A percentile compares a stretch with the other conserved stretches of the same genome.
These are phyloP conservation scores for Botia kubotai DNA, from an alignment of 2,797 vertebrate genomes.

Conservation along the genomic window DNA sequence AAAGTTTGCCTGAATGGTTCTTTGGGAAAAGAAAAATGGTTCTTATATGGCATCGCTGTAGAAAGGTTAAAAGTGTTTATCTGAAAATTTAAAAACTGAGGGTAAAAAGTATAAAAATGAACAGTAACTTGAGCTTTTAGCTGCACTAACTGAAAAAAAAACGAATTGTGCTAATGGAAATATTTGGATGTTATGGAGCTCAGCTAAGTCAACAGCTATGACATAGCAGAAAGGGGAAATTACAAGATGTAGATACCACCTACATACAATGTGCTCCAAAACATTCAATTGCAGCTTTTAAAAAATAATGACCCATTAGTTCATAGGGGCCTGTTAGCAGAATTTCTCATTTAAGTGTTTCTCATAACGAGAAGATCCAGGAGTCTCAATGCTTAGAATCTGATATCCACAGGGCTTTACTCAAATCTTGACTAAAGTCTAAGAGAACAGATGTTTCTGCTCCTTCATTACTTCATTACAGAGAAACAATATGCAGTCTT, in stretches of 20 bases:
- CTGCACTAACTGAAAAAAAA: background rate
- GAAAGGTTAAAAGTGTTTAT: background rate
- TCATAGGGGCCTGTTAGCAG: conserved; percentile 17
- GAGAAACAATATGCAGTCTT: conserved; percentile 3
- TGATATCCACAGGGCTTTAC: conserved; percentile 22
- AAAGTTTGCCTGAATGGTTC: too few relatives aligned
- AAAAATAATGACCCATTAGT: conserved; percentile 31
- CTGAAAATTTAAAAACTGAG: too few relatives aligned
- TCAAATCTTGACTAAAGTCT: background rate
- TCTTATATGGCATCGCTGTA: too few relatives aligned
- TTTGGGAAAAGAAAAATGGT: too few relatives aligned
- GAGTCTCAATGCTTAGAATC: conserved; percentile 5
- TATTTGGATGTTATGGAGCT: background rate
- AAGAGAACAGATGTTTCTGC: conserved; percentile 41
- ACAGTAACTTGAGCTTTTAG: background rate
- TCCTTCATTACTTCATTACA: conserved; percentile 15
- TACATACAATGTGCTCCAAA: background rate
- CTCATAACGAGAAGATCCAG: conserved; percentile 8
- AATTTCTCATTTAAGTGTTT: conserved; percentile 1
- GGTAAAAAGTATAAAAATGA: background rate
- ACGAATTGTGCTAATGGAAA: conserved; percentile 24
- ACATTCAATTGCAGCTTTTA: conserved; percentile 1
- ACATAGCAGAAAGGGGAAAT: conserved; percentile 25
- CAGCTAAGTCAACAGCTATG: conserved; percentile 5
- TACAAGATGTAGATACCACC: conserved; percentile 25